A percentile compares a stretch with the other conserved stretches of the same genome.
Conservation (phyloP, 2,113 vertebrate genomes). For the Hippocampus mohnikei region DNA sequence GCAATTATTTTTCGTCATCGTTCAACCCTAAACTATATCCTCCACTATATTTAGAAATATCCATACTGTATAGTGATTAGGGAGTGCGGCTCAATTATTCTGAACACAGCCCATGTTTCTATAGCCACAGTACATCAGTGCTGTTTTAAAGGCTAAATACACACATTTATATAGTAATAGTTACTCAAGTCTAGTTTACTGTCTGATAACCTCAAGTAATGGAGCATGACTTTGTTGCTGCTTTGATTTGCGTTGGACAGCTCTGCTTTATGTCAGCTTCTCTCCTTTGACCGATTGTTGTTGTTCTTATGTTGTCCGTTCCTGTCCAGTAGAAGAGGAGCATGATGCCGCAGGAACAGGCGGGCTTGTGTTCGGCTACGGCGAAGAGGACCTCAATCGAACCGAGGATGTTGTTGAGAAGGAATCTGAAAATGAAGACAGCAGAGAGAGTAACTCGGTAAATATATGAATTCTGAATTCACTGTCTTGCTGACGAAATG, state of each 20-base stretch:
- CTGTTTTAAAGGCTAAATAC: too few relatives aligned
- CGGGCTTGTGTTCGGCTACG: slow-evolving; percentile 86
- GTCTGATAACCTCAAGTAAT: too few relatives aligned
- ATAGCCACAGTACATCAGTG: too few relatives aligned
- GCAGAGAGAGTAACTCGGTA: slow-evolving; percentile 89
- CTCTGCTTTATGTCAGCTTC: background rate
- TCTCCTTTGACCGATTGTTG: background rate
- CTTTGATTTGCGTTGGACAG: background rate
- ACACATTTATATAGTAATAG: too few relatives aligned
- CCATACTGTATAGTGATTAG: too few relatives aligned
- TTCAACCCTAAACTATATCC: too few relatives aligned
- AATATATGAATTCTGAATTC: slow-evolving; percentile 45
- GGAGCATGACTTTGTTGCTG: too few relatives aligned
- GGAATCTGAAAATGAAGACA: slow-evolving; percentile 84
- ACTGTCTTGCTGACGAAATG: background rate
- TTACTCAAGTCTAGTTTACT: too few relatives aligned
- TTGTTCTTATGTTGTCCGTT: background rate
- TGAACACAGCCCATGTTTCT: too few relatives aligned
- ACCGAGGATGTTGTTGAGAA: slow-evolving; percentile 74
- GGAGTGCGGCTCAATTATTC: too few relatives aligned
- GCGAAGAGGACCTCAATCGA: slow-evolving; percentile 81
- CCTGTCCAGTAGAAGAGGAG: slow-evolving; percentile 57
- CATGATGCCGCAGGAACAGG: slow-evolving; percentile 58
- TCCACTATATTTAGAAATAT: too few relatives aligned
- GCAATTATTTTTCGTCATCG: too few relatives aligned